phyloP scores from a whole-genome alignment of 2,113 vertebrate species.

The Lipophrys pholis region DNA sequence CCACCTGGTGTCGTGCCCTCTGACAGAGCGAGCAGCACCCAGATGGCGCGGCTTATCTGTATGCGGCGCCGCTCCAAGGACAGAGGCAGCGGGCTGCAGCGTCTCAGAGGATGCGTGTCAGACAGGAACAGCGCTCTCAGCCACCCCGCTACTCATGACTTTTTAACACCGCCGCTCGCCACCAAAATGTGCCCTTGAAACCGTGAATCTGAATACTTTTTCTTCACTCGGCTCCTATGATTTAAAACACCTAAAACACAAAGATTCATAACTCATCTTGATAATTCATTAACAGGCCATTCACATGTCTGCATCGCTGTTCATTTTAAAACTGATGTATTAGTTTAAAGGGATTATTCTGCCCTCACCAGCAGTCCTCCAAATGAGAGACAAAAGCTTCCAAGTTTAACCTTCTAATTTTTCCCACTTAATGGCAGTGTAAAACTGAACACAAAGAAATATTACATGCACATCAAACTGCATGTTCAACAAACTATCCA shows the following conservation, averaged over 20 bases:
- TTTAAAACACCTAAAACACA: too few species aligned
- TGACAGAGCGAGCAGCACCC: constrained; percentile 40
- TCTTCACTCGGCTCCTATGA: background rate
- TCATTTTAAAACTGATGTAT: too few species aligned
- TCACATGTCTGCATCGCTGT: too few species aligned
- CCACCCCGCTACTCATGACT: constrained; percentile 16
- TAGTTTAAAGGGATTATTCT: too few species aligned
- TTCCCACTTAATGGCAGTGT: too few species aligned
- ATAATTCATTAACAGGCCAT: too few species aligned
- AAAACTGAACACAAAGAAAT: too few species aligned
- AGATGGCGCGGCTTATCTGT: constrained; percentile 66
- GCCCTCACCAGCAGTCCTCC: too few species aligned
- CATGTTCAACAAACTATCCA: too few species aligned
- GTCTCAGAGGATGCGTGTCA: constrained; percentile 30
- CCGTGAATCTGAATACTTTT: background rate
- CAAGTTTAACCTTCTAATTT: too few species aligned
- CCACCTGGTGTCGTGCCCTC: constrained; percentile 35
- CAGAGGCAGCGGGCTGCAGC: constrained; percentile 13
- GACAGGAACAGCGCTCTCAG: constrained; percentile 26
- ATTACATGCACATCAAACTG: too few species aligned
- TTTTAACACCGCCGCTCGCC: background rate
- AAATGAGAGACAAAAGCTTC: too few species aligned
- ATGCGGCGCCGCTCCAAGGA: constrained; percentile 51
- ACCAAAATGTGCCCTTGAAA: constrained; percentile 20
- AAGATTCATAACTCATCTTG: background rate